A percentile compares a stretch with the other conserved stretches of the same genome.
Conservation (phyloP, 2,888 invertebrate species). For the Cheilosia grossa region DNA sequence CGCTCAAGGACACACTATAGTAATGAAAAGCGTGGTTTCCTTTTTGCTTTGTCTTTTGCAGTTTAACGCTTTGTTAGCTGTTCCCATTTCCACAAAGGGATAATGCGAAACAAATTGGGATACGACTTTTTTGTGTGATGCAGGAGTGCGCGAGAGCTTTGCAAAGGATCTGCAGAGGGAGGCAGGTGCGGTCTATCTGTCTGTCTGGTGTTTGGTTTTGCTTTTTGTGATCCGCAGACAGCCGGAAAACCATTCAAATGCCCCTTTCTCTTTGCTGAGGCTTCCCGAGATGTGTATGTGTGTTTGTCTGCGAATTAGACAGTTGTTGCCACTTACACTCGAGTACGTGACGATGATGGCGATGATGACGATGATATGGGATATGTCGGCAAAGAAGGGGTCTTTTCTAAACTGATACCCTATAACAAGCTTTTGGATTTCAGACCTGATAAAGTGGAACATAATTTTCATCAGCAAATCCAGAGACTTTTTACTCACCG, state of each 20-base stretch:
- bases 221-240: constrained; percentile 14
- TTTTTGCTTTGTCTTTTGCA: constrained; percentile 5
- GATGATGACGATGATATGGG: neutral
- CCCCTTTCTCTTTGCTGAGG: constrained; percentile 15
- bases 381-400: constrained; percentile 5
- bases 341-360: constrained; percentile 60
- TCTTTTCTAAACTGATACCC: too few species aligned
- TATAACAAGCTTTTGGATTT: too few species aligned
- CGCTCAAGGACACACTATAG: constrained; percentile 29
- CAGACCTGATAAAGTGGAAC: too few species aligned
- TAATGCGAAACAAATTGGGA: constrained; percentile 73
- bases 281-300: constrained; percentile 4
- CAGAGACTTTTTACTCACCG: too few species aligned
- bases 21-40: constrained; percentile 37
- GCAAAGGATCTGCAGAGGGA: constrained; percentile 50
- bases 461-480: too few species aligned
- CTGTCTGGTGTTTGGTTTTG: constrained; percentile 40
- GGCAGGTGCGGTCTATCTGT: constrained; percentile 36
- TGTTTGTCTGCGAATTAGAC: constrained; percentile 63
- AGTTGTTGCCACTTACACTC: constrained; percentile 66
- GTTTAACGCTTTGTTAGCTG: constrained; percentile 27
- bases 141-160: constrained; percentile 49
- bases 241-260: constrained; percentile 45
- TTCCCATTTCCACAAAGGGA: constrained; percentile 53
- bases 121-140: constrained; percentile 38